A percentile compares a stretch with the other conserved stretches of the same genome.
Evolutionary conservation across 2,113 vertebrate genomes (phyloP).

Genomic region (Rissa tridactyla): DNA sequence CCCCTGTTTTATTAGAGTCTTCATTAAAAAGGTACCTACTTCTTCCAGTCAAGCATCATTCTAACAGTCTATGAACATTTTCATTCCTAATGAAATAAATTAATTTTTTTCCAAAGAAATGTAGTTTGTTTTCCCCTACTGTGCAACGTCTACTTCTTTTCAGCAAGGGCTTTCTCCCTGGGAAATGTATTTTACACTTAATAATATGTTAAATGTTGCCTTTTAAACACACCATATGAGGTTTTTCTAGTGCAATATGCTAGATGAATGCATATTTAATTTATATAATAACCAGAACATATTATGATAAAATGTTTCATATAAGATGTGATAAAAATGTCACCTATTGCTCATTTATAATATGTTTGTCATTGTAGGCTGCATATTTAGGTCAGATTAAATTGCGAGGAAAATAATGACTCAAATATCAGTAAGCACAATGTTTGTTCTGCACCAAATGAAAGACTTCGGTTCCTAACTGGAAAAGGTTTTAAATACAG

Average conservation of each 20-base stretch:
- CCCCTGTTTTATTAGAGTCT: neutral
- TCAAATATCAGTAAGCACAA: neutral
- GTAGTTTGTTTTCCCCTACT: neutral
- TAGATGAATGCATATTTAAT: slow-evolving; percentile 20
- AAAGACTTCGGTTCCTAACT: neutral
- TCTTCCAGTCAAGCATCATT: neutral
- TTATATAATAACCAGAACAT: neutral
- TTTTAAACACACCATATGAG: neutral
- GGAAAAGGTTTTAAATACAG: neutral
- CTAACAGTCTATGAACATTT: neutral
- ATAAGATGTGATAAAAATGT: slow-evolving; percentile 14
- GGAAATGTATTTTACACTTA: neutral
- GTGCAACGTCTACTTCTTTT: neutral
- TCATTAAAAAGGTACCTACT: neutral
- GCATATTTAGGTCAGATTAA: slow-evolving; percentile 30
- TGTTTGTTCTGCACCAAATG: neutral
- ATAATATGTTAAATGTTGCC: neutral
- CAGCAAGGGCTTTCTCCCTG: neutral
- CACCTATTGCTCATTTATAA: slow-evolving; percentile 37
- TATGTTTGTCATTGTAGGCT: slow-evolving; percentile 22
- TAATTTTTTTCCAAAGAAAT: neutral
- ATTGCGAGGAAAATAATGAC: neutral
- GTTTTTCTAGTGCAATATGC: neutral
- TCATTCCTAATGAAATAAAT: neutral
- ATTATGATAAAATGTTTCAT: slow-evolving; percentile 12